These are phyloP conservation scores for Erpornis zantholeuca DNA, from an alignment of 2,113 vertebrate genomes.

Conservation along the genomic window DNA sequence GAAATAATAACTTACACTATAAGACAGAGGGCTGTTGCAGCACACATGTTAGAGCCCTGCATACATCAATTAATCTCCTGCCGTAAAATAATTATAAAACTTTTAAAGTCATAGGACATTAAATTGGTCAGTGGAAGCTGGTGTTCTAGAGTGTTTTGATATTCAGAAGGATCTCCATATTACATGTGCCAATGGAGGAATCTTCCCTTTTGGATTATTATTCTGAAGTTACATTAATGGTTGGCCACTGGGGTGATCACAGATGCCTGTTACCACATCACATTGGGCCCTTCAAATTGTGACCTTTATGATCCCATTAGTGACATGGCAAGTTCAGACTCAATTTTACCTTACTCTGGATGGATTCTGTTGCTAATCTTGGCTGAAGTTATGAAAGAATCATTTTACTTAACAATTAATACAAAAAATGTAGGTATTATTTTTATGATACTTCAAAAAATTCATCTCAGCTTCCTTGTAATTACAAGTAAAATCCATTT, in stretches of 20 bases:
- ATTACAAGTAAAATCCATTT: not conserved
- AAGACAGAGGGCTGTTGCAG: not conserved
- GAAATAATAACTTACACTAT: not conserved
- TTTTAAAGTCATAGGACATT: not conserved
- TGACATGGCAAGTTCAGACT: not conserved
- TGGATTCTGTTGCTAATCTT: not conserved
- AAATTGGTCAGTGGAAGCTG: accelerated
- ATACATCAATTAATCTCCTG: not conserved
- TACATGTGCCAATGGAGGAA: not conserved
- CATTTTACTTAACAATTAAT: not conserved
- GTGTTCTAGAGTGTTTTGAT: not conserved
- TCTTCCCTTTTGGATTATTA: not conserved
- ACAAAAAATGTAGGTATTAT: not conserved
- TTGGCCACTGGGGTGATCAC: not conserved
- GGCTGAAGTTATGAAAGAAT: not conserved
- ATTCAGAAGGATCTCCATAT: not conserved
- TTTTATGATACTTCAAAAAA: not conserved
- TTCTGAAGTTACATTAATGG: not conserved
- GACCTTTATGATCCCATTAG: not conserved
- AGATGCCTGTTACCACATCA: not conserved
- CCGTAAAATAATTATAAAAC: not conserved
- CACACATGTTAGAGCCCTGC: not conserved
- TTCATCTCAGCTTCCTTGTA: not conserved
- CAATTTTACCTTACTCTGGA: not conserved
- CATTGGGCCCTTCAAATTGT: not conserved